Base-by-base conservation (phyloP, 1,140 invertebrate species). In the Drosophila teissieri region DNA sequence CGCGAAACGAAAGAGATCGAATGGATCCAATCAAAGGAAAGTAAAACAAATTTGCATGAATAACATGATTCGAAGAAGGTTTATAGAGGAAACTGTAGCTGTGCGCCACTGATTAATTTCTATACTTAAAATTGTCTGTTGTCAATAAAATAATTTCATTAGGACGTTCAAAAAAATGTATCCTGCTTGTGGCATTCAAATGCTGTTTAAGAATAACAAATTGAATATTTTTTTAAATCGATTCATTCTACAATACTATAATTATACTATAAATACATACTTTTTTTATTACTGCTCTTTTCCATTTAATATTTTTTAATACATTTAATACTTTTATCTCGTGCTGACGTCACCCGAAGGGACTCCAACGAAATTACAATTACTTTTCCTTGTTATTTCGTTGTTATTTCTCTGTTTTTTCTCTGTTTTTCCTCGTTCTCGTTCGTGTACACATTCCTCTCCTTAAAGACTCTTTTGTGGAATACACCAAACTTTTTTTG, bases 11-110 rank as follows among this genome's bases (percentile, higher is more conserved):
- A 57, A 10, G 36, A 57, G 40, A 70, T 45, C 44, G 49, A 57
- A 57, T 40, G 65, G 68, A 72, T 57, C 52, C 52, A 70, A 70
- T 70, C 60, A 36, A 37, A 40, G 27, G 64, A 70, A 70, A 70
- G 64, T 56, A 40, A 48, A 70, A 24, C 42, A 0, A 70, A 70
- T 70, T 70, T 57, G 51, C 67, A 57, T 68, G 46, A 54, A 15
- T 11, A 48, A 68, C 2, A 17, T 39, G 15, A 70, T 48, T 40
- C 34, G 39, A 56, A 56, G 42, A 34, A 69, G 8, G 39, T 68
- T 27, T 31, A 46, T 63, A 1, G 22, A 52, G 8, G 63, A n/a
- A 62, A 31, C 27, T 34, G 15, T 14, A 24, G 27, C 36, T 57
- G 24, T 6, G 40, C n/a, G 24, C 11, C 10, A 7, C 24, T 15